phyloP scores from a whole-genome alignment of 2,797 vertebrate genomes.

The Myoxocephalus aenaeus region DNA sequence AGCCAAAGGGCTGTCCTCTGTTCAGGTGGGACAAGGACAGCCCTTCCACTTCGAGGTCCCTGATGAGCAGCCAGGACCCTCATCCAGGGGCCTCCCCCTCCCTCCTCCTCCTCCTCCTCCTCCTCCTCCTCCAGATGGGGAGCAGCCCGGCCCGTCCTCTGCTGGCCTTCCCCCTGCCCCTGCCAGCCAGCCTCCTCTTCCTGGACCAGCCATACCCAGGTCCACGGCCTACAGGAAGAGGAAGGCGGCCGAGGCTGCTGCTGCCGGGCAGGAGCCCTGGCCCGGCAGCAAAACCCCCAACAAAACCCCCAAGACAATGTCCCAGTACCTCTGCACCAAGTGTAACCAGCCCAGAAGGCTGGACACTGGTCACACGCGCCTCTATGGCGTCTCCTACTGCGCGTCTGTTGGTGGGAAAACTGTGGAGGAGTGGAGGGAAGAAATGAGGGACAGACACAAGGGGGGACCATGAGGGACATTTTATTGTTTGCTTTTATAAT shows the following conservation, averaged over 20 bases:
- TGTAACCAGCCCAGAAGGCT: neutral
- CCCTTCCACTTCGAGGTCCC: neutral
- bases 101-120: too few relatives aligned
- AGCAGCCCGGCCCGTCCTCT: neutral
- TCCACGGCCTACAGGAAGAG: neutral
- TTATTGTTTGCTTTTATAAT: too few relatives aligned
- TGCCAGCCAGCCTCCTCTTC: neutral
- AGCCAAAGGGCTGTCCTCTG: neutral
- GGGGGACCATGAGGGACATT: too few relatives aligned
- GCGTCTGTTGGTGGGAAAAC: too few relatives aligned
- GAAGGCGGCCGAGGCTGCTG: neutral
- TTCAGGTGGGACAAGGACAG: neutral
- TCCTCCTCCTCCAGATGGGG: neutral
- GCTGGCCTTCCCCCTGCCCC: neutral
- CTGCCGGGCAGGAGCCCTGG: neutral
- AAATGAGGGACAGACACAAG: too few relatives aligned
- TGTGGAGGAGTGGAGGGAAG: too few relatives aligned
- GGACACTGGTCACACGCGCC: too few relatives aligned
- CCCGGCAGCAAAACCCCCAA: neutral
- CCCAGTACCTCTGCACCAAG: neutral
- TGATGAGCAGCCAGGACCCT: neutral
- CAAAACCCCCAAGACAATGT: rapidly evolving
- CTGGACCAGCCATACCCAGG: too few relatives aligned
- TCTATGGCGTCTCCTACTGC: too few relatives aligned
- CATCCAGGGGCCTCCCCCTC: too few relatives aligned